Conservation (phyloP, 1,140 invertebrate species). For the Phortica variegata region DNA sequence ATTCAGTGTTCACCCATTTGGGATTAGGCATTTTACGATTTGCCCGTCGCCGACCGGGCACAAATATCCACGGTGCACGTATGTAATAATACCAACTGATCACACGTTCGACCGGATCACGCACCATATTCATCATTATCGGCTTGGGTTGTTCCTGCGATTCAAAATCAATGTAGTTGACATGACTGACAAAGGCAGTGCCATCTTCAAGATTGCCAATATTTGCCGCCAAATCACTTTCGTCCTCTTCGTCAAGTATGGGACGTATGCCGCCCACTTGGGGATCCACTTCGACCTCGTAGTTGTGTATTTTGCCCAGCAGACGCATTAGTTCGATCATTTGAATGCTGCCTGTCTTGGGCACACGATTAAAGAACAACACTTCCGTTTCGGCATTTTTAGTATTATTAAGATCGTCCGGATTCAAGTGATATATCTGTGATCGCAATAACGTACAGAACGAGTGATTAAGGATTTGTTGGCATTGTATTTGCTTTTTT, state of each 20-base stretch:
- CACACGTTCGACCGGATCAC: constrained; percentile 84
- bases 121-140: constrained; percentile 85
- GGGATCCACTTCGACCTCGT: constrained; percentile 44
- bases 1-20: constrained; percentile 77
- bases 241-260: constrained; percentile 24
- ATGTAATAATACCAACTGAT: constrained; percentile 86
- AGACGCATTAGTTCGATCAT: constrained; percentile 80
- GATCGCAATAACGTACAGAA: too few species aligned
- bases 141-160: constrained; percentile 77
- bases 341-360: constrained; percentile 82
- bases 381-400: constrained; percentile 69
- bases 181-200: constrained; percentile 38
- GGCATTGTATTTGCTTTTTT: neutral
- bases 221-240: constrained; percentile 41
- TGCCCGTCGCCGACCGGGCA: constrained; percentile 56
- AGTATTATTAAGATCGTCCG: constrained; percentile 71
- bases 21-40: constrained; percentile 81
- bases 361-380: constrained; percentile 86
- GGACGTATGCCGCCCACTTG: constrained; percentile 36
- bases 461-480: neutral
- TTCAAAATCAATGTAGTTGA: constrained; percentile 60
- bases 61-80: constrained; percentile 72
- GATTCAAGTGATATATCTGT: constrained; percentile 41
- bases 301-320: constrained; percentile 74
- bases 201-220: constrained; percentile 41